A percentile compares a stretch with the other conserved stretches of the same genome.
These are phyloP conservation scores for Antedon mediterranea DNA, from an alignment of 53 echinoderm and acorn worm species.

Conservation along the genomic window DNA sequence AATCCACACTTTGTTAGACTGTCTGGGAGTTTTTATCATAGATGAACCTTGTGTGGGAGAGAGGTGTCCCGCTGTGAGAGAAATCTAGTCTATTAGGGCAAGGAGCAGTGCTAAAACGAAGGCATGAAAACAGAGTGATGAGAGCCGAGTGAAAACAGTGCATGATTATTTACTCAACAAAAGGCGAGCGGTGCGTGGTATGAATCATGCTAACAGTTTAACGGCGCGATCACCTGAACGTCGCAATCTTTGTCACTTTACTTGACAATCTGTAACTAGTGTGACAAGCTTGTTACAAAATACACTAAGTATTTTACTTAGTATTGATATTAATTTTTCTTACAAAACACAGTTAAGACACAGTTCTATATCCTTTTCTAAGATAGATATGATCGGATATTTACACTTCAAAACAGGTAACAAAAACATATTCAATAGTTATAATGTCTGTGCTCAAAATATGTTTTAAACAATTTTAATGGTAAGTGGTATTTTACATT, in stretches of 20 bases:
- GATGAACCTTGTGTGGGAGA: not conserved
- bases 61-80: not conserved
- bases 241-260: not conserved
- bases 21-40: not conserved
- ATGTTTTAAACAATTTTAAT: no score
- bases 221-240: not conserved
- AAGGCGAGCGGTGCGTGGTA: not conserved
- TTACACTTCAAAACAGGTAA: no score
- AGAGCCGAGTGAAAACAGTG: not conserved
- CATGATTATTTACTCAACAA: not conserved
- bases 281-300: not conserved
- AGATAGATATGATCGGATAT: no score
- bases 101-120: not conserved
- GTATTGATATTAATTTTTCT: no score
- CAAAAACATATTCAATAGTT: no score
- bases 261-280: not conserved
- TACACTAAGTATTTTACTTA: no score
- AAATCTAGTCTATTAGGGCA: not conserved
- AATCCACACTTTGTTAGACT: not conserved
- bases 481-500: no score
- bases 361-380: no score
- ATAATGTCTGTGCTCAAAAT: no score
- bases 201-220: not conserved
- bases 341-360: no score
- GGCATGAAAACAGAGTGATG: not conserved